Conservation (phyloP, 2,888 invertebrate species). For the Invenusta paracnida region DNA sequence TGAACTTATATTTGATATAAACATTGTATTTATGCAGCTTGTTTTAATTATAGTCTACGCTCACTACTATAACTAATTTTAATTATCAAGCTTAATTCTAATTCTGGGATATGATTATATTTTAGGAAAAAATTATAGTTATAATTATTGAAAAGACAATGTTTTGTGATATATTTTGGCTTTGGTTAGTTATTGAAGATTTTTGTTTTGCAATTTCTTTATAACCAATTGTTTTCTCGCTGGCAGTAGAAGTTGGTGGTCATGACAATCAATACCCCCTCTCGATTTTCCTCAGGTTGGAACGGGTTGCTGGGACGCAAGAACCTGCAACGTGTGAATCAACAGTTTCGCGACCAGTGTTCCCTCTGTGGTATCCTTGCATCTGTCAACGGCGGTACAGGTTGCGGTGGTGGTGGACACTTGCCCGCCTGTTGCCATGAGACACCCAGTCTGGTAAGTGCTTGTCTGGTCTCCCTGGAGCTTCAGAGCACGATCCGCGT, state of each 20-base stretch:
- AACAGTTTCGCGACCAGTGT: conserved; percentile 82
- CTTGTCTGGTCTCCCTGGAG: conserved; percentile 93
- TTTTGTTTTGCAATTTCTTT: no score
- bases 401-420: not conserved
- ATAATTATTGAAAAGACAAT: no score
- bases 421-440: conserved; percentile 48
- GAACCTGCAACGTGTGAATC: conserved; percentile 79
- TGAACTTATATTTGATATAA: not conserved
- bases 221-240: no score
- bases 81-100: no score
- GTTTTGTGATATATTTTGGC: no score
- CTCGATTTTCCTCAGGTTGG: conserved; percentile 68
- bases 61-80: no score
- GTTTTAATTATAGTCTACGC: no score
- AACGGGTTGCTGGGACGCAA: conserved; percentile 85
- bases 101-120: no score
- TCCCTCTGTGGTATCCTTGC: conserved; percentile 72
- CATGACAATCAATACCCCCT: not conserved
- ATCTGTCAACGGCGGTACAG: not conserved
- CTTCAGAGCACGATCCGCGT: conserved; percentile 76
- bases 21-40: not conserved
- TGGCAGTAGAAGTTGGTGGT: no score
- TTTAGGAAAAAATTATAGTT: no score
- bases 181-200: no score
- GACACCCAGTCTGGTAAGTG: conserved; percentile 86